Evolutionary conservation across 2,888 invertebrate genomes (phyloP).

Genomic region (Alloscopus bannaensis): DNA sequence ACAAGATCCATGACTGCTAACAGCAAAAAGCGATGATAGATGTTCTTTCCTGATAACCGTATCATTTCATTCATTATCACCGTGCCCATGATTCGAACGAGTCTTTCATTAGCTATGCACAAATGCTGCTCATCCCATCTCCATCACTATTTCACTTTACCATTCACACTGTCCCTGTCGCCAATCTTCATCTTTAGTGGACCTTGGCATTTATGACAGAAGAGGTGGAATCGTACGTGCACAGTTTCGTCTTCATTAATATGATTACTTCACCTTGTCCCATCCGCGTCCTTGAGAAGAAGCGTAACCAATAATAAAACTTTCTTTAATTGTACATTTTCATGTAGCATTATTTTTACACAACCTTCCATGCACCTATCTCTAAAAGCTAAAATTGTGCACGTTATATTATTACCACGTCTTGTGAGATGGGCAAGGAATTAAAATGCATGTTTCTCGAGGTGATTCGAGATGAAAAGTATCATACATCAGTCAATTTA

Average conservation of each 20-base stretch:
- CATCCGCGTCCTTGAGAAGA: constrained; percentile 15
- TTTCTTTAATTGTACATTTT: constrained; percentile 3
- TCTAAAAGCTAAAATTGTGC: too few species aligned
- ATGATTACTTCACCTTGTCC: constrained; percentile 11
- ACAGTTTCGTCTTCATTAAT: constrained; percentile 20
- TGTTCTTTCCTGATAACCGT: constrained; percentile 5
- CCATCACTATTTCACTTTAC: too few species aligned
- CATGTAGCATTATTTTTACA: neutral
- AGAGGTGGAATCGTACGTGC: constrained; percentile 27
- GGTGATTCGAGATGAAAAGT: constrained; percentile 2
- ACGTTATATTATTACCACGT: too few species aligned
- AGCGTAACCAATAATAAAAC: constrained; percentile 12
- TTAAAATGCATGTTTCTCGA: constrained; percentile 9
- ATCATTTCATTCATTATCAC: constrained; percentile 18
- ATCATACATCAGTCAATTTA: constrained; percentile 11
- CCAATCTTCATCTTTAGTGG: neutral
- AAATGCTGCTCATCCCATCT: too few species aligned
- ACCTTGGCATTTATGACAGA: constrained; percentile 43
- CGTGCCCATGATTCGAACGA: neutral
- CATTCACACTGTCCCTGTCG: neutral
- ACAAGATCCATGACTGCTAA: neutral
- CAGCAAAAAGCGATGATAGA: constrained; percentile 3
- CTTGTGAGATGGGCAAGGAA: neutral
- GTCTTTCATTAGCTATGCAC: neutral
- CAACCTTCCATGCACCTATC: too few species aligned